Base-by-base conservation (phyloP, 23 tunicate species). In the Ciona savignyi region DNA sequence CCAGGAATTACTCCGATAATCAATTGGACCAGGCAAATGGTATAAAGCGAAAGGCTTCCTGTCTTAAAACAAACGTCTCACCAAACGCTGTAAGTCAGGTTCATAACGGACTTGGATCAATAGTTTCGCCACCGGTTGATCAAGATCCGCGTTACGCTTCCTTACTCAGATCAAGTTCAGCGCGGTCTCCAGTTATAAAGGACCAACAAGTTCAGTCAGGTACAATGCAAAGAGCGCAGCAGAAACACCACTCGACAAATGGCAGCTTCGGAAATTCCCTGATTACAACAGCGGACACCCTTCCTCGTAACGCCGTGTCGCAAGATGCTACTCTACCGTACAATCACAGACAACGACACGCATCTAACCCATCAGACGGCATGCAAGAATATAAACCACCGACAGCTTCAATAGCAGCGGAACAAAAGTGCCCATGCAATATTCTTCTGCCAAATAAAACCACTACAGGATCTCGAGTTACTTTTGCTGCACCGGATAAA, bases 1-100 rank as follows among this genome's bases (percentile, higher is more conserved):
- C 83, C 23, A 51, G 83, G 0, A 69, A 68, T 0, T 27, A 34
- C 48, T 69, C 83, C 9, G 83, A 77, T n/a, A n/a, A 35, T 23
- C 33, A 3, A 15, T 67, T 31, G 23, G 27, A 29, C 23, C 70
- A 65, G 23, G 42, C 67, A 31, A 42, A 42, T 42, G 56, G 56
- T 6, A 25, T 34, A 0, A 49, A 35, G 27, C 51, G 70, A 21
- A 32, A 31, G 22, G 67, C 67, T n/a, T 70, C 81, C 4, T 20
- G 71, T 2, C 30, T 29, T 23, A 65, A 35, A 34, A 65, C 35
- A 3, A 49, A 69, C 30, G 23, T 77, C 30, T 62, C 81, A 21
- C 67, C 49, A 33, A 34, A 77, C 28, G 32, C 81, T 32, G 26
- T 56, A 1, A 33, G 62, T 22, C 27, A 28, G 30, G 24, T 27